Evolutionary conservation across 2,888 invertebrate genomes (phyloP), one percentile per base, ranked within the genome.

Genomic region (Cheilosia soror): DNA sequence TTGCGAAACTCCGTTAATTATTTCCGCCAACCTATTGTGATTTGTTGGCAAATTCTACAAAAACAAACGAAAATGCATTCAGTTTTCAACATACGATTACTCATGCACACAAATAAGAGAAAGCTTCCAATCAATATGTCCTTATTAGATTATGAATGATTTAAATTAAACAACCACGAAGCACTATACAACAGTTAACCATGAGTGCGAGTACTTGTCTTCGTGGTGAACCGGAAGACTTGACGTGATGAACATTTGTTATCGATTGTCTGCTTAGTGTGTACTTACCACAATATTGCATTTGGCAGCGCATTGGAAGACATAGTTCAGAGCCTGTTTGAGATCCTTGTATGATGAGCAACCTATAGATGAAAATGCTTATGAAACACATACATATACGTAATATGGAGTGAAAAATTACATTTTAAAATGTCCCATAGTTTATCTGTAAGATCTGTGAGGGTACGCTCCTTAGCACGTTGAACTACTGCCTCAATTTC

Each of bases 21-120:
- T 90, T 89, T 92, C 91, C 6, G 91, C 92, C 58, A 92, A 86
- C 5, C 92, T 91, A 88, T 91, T 92, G 79, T 91, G 89, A 73
- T 91, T 92, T 42, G 90, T 90, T 40, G 92, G 92, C 33, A 90
- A 90, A 60, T 92, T 92, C 92, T 92, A 49, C 47, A 86, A 37
- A 66, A 71, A 60, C 49, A 55, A 51, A 75, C 55, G 27, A 68
- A 62, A 72, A 72, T n/a, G 47, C 29, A 20, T 62, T 9, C 15
- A 15, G 13, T 62, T 6, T 15, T n/a, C 44, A 47, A 58, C 47
- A 71, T n/a, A 44, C 33, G 40, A 62, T 62, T 68, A 73, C 57
- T 40, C 15, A 58, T 57, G 51, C 13, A 53, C 15, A 55, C n/a
- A 66, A 60, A 42, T 31, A 51, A 9, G n/a, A 44, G 55, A 81